Conservation (phyloP, 2,113 vertebrate genomes). For the Megaptera novaeangliae region DNA sequence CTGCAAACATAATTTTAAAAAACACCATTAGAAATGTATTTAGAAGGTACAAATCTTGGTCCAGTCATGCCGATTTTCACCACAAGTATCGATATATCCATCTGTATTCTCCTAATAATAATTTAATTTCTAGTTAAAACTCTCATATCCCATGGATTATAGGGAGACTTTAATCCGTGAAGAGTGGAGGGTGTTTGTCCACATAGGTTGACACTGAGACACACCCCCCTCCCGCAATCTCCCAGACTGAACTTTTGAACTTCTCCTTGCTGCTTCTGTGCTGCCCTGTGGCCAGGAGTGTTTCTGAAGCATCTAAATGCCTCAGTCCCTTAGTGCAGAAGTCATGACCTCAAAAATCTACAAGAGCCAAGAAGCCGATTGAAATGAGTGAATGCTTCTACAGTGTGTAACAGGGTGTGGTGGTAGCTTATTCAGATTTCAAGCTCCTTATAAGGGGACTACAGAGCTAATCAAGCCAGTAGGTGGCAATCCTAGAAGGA, state of each 20-base stretch:
- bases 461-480: not conserved
- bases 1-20: not conserved
- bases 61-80: not conserved
- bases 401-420: not conserved
- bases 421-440: not conserved
- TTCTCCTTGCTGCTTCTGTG: not conserved
- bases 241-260: not conserved
- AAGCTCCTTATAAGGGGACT: not conserved
- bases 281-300: fast-evolving
- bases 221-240: not conserved
- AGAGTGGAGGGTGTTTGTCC: not conserved
- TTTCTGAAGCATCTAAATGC: not conserved
- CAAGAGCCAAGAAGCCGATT: not conserved
- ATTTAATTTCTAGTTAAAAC: not conserved
- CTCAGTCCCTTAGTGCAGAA: not conserved
- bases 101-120: not conserved
- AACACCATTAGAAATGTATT: not conserved
- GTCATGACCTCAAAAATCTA: not conserved
- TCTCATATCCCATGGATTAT: not conserved
- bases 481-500: not conserved
- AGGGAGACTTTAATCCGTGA: not conserved
- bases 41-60: not conserved
- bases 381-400: not conserved
- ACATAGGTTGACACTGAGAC: not conserved
- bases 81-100: not conserved